phyloP scores from a whole-genome alignment of 2,797 vertebrate genomes.

The Hydrolagus colliei region DNA sequence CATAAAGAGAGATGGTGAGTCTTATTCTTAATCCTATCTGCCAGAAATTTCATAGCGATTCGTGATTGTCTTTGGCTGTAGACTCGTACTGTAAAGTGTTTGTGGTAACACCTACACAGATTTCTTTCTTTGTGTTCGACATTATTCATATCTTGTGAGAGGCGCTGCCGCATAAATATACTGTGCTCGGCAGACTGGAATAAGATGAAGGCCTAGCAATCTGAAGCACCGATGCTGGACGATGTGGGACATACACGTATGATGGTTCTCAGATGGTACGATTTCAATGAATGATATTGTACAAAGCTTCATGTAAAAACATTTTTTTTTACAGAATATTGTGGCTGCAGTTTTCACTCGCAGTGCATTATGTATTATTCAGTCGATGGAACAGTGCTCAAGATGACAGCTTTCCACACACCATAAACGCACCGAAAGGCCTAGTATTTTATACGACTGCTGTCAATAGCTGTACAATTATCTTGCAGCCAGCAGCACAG shows the following conservation, averaged over 20 bases:
- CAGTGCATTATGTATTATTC: neutral
- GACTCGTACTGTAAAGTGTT: slow-evolving; percentile 27
- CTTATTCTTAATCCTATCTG: slow-evolving; percentile 40
- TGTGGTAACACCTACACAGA: slow-evolving; percentile 45
- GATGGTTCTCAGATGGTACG: neutral
- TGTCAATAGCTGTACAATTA: slow-evolving; percentile 7
- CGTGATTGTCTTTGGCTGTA: slow-evolving; percentile 25
- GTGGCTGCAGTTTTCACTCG: neutral
- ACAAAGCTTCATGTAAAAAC: neutral
- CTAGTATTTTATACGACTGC: neutral
- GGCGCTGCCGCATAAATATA: slow-evolving; percentile 58
- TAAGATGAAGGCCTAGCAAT: slow-evolving; percentile 58
- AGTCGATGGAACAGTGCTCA: no score
- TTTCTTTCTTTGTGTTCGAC: slow-evolving; percentile 42
- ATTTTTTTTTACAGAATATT: neutral
- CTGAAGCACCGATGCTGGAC: neutral
- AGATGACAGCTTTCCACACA: neutral
- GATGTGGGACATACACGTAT: neutral
- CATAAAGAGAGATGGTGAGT: slow-evolving; percentile 70
- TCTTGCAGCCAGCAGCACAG: neutral
- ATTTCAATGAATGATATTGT: neutral
- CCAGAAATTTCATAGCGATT: slow-evolving; percentile 44
- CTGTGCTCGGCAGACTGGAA: slow-evolving; percentile 48
- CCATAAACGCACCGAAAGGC: neutral
- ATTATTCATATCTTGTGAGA: slow-evolving; percentile 57